Base-by-base conservation (phyloP, 1,140 invertebrate species). In the Lordiphosa stackelbergi region DNA sequence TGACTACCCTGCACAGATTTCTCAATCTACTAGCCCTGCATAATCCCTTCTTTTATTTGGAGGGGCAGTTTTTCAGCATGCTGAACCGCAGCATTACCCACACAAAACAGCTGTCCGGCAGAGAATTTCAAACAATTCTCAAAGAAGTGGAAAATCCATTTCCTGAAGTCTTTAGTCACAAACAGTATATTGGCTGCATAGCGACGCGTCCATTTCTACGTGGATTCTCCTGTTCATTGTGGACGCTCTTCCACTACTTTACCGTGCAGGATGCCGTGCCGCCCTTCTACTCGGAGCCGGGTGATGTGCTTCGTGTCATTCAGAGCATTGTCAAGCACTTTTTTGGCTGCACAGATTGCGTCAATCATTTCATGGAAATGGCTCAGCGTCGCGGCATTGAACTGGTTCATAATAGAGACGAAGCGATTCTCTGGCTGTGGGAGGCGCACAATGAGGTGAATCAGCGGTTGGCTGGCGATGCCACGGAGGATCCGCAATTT, bases 151-250 rank as follows among this genome's bases (percentile, higher is more conserved):
- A 49, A 1, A 49, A 6, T 72, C n/a, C 36, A 48, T 8, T 9
- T 22, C 1, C 19, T 52, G 4, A 38, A 66, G 24, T 83, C 1
- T 85, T 77, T 24, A 81, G 74, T 28, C 92, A 9, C 97, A 96
- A 38, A 9, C 75, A 71, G 0, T 64, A 68, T 36, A 49, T 79
- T 1, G 93, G 93, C 11, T 99, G 98, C 86, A 90, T 91, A 75
- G 45, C 47, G 9, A 68, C 78, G 4, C 87, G 90, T 24, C 87
- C 92, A 1, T 88, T 90, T 22, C 91, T 90, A 53, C 90, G 98
- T 41, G 96, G 97, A 3, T 99, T 97, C 88, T 95, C 97, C 2
- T 99, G 98, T 89, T 93, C 95, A 2, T 88, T 99, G 12, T 99
- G 98, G 98, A 95, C 92, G 24, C 89, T 98, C 56, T 99, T 98